Percentiles rank a stretch among this genome's conserved stretches.
Evolutionary conservation across 2,888 invertebrate genomes (phyloP).

Genomic region (Subacronicta megacephala): DNA sequence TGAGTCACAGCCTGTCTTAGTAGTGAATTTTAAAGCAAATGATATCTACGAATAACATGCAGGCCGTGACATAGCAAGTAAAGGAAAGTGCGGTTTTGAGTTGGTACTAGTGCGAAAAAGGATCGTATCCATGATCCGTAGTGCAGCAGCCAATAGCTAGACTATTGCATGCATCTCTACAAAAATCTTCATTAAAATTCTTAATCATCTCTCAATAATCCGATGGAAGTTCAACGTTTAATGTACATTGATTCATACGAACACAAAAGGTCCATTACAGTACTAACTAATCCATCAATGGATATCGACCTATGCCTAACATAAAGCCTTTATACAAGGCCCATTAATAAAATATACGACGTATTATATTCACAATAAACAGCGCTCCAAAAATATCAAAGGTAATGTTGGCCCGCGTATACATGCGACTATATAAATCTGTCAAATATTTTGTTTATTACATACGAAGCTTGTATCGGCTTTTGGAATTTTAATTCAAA

Average conservation of each 20-base stretch:
- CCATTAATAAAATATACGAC: slow-evolving; percentile 26
- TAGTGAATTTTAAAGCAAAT: no score
- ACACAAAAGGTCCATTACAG: slow-evolving; percentile 34
- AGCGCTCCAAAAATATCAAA: slow-evolving; percentile 13
- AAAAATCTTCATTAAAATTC: no score
- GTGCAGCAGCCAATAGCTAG: no score
- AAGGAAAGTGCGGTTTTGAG: no score
- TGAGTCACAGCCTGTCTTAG: no score
- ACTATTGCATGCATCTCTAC: no score
- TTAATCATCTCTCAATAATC: no score
- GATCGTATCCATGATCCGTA: no score
- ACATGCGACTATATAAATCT: slow-evolving; percentile 45
- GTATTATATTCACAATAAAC: slow-evolving; percentile 12
- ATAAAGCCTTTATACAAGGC: slow-evolving; percentile 21
- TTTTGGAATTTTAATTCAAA: slow-evolving; percentile 52
- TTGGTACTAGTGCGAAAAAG: no score
- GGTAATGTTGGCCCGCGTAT: slow-evolving; percentile 13
- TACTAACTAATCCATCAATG: slow-evolving; percentile 36
- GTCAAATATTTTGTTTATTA: slow-evolving; percentile 57
- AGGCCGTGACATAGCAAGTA: no score
- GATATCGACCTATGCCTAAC: slow-evolving; percentile 4
- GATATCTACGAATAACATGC: no score
- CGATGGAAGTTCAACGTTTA: no score
- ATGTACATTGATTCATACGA: not conserved
- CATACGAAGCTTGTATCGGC: slow-evolving; percentile 32